phyloP scores from a whole-genome alignment of 2,113 vertebrate genomes.

The Ondatra zibethicus region DNA sequence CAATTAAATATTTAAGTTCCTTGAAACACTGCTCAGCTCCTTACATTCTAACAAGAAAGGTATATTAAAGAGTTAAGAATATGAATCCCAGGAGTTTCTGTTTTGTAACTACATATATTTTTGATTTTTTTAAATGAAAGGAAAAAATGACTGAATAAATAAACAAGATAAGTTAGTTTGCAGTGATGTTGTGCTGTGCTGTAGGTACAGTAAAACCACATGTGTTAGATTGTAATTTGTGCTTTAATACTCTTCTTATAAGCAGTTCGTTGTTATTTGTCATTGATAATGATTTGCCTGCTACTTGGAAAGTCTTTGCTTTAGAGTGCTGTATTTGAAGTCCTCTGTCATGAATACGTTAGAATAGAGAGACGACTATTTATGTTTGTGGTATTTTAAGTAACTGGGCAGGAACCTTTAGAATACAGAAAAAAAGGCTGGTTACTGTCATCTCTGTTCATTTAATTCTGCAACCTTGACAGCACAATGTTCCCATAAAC shows the following conservation, averaged over 20 bases:
- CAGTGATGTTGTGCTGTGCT: background rate
- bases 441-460: conserved; percentile 85
- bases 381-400: conserved; percentile 89
- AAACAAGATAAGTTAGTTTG: conserved; percentile 48
- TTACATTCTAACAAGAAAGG: background rate
- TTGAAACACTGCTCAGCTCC: conserved; percentile 43
- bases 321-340: conserved; percentile 81
- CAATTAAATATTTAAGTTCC: background rate
- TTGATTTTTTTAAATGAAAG: background rate
- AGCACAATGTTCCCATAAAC: conserved; percentile 76
- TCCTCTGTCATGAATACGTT: conserved; percentile 80
- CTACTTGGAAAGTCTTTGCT: conserved; percentile 77
- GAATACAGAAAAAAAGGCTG: conserved; percentile 83
- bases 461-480: conserved; percentile 87
- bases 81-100: background rate
- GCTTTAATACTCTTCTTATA: conserved; percentile 62
- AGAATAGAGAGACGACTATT: conserved; percentile 81
- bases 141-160: background rate
- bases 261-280: conserved; percentile 67
- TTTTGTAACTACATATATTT: background rate
- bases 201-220: background rate
- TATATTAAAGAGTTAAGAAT: background rate
- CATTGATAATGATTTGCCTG: conserved; percentile 66
- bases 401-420: conserved; percentile 84
- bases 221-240: conserved; percentile 44